These are phyloP conservation scores for Bos taurus DNA, from an alignment of 2,113 vertebrate genomes.

Conservation along the genomic window ARS-UCD2.0 NC_037329.1:67652001-67652500, in stretches of 20 bases:
- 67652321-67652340: background rate
- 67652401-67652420: background rate
- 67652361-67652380: background rate
- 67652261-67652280: background rate
- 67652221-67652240: background rate
- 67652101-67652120: background rate
- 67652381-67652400: background rate
- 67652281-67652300: background rate
- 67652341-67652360: background rate
- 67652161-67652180: background rate
- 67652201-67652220: background rate
- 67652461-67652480: background rate
- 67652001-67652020: background rate
- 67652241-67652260: background rate
- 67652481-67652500: background rate
- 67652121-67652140: background rate
- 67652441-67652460: background rate
- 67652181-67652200: background rate
- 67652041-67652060: background rate
- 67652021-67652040: background rate
- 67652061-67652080: background rate
- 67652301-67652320: background rate
- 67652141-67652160: background rate
- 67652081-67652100: background rate
- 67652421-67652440: background rate